phyloP scores from a whole-genome alignment of 2,113 vertebrate genomes.

The Cervus canadensis region DNA sequence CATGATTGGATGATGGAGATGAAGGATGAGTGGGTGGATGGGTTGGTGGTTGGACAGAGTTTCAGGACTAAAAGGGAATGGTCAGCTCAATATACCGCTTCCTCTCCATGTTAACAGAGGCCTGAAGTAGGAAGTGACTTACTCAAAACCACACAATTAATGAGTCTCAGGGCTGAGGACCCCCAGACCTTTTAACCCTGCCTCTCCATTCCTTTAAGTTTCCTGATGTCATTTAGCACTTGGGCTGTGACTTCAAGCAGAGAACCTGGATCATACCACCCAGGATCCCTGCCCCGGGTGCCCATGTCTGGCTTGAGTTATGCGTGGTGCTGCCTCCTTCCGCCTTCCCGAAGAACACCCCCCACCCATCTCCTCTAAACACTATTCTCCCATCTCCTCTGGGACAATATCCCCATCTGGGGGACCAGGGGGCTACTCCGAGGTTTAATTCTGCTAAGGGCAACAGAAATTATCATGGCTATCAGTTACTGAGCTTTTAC shows the following conservation, averaged over 20 bases:
- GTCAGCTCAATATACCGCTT: neutral
- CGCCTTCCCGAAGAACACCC: rapidly evolving
- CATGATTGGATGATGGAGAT: too few species aligned
- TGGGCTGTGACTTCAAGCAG: neutral
- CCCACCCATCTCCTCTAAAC: neutral
- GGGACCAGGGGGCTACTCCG: neutral
- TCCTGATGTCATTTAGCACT: neutral
- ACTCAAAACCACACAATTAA: neutral
- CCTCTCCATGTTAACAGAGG: neutral
- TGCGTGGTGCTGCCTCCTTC: rapidly evolving
- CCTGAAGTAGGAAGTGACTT: neutral
- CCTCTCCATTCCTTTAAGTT: neutral
- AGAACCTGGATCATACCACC: neutral
- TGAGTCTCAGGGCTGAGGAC: too few species aligned
- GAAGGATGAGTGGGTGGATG: neutral
- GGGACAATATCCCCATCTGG: neutral
- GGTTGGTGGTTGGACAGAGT: neutral
- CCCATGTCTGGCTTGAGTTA: rapidly evolving
- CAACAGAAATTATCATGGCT: neutral
- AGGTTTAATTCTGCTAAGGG: neutral
- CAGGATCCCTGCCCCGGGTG: rapidly evolving
- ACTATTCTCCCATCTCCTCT: neutral
- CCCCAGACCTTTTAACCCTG: neutral
- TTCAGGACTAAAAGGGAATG: neutral
- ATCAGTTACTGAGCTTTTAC: neutral